phyloP scores from a whole-genome alignment of 2,113 vertebrate species.

The Macaca mulatta region DNA sequence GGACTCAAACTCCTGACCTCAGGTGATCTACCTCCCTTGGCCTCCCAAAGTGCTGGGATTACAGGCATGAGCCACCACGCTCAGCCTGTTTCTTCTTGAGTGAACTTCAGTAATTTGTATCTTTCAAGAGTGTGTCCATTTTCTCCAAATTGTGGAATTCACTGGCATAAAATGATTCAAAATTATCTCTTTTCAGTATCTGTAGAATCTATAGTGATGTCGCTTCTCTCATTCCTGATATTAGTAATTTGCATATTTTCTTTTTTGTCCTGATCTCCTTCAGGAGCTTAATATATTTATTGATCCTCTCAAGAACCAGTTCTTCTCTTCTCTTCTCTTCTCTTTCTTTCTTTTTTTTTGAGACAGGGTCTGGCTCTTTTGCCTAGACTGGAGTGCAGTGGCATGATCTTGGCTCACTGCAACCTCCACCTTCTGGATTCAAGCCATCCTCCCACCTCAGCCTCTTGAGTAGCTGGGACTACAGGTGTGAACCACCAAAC shows the following conservation, averaged over 20 bases:
- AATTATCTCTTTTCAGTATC: slow-evolving; percentile 6
- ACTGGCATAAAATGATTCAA: neutral
- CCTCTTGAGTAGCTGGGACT: too few species aligned
- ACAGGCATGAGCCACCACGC: rapidly evolving
- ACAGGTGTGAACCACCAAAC: neutral
- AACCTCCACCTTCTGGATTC: too few species aligned
- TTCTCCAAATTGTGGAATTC: neutral
- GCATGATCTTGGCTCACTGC: too few species aligned
- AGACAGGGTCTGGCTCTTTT: too few species aligned
- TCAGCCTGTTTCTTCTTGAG: neutral
- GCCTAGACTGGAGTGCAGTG: too few species aligned
- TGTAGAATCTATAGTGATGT: neutral
- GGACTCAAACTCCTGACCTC: too few species aligned
- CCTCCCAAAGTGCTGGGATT: too few species aligned
- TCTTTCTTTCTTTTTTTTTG: neutral
- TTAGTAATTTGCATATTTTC: neutral
- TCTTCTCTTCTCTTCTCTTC: too few species aligned
- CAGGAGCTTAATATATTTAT: neutral
- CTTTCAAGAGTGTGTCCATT: neutral
- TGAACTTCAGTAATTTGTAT: neutral
- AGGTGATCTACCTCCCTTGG: too few species aligned
- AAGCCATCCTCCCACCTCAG: too few species aligned
- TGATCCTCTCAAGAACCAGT: neutral
- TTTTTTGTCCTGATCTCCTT: neutral
- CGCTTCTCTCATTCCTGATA: neutral